phyloP scores from a whole-genome alignment of 2,113 vertebrate genomes.

The Otolemur garnettii region DNA sequence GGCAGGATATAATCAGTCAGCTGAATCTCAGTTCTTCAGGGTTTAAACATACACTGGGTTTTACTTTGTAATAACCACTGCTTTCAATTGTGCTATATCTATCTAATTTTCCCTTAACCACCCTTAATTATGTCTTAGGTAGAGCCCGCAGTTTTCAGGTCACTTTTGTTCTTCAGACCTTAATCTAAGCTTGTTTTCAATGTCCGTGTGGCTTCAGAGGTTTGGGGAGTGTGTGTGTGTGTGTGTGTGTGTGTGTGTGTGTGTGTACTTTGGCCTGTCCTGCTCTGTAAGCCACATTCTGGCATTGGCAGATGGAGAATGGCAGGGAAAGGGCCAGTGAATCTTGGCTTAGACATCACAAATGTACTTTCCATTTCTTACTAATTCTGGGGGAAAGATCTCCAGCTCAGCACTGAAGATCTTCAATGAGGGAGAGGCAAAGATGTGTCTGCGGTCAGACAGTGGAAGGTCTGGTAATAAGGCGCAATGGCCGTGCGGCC shows the following conservation, averaged over 20 bases:
- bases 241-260: fast-evolving
- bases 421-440: background rate
- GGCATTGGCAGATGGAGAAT: background rate
- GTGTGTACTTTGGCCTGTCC: background rate
- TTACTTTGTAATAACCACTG: slow-evolving; percentile 9
- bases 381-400: background rate
- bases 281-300: background rate
- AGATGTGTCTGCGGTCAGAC: background rate
- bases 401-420: background rate
- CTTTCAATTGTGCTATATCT: background rate
- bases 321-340: background rate
- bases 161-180: background rate
- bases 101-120: slow-evolving; percentile 9
- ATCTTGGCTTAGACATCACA: background rate
- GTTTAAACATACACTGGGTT: background rate
- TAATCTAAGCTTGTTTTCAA: background rate
- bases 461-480: background rate
- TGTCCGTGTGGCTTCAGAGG: background rate
- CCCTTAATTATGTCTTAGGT: background rate
- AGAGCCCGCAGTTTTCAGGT: background rate
- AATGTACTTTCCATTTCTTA: background rate
- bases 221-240: background rate
- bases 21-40: background rate
- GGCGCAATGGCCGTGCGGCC: background rate
- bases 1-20: background rate